phyloP scores from a whole-genome alignment of 2,797 vertebrate genomes.

The Jordanella pulchra region DNA sequence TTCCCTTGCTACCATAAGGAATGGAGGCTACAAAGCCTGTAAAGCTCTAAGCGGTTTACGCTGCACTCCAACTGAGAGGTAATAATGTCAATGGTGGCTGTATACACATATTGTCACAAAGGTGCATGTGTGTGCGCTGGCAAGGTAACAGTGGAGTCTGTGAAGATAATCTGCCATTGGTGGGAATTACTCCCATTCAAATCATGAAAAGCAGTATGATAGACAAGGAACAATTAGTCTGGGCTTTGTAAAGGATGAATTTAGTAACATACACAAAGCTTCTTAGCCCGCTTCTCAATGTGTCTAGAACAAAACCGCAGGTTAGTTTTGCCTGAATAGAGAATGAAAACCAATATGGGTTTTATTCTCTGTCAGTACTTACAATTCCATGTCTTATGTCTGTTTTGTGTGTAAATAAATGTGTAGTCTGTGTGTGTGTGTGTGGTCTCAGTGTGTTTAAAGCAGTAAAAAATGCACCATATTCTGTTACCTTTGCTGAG shows the following conservation, averaged over 20 bases:
- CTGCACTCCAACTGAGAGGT: slow-evolving; percentile 48
- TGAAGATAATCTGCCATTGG: slow-evolving; percentile 53
- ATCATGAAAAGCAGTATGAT: slow-evolving; percentile 62
- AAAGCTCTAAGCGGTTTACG: slow-evolving; percentile 72
- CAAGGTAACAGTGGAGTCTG: slow-evolving; percentile 50
- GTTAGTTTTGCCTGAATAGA: slow-evolving; percentile 54
- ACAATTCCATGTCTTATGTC: slow-evolving; percentile 58
- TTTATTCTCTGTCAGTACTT: slow-evolving; percentile 47
- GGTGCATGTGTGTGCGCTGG: slow-evolving; percentile 35
- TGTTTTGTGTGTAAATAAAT: slow-evolving; percentile 33
- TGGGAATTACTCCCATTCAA: slow-evolving; percentile 55
- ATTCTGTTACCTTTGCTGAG: background rate
- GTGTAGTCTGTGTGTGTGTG: background rate
- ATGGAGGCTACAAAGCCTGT: slow-evolving; percentile 42
- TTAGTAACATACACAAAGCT: slow-evolving; percentile 64
- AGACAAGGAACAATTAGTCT: slow-evolving; percentile 61
- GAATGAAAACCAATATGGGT: slow-evolving; percentile 48
- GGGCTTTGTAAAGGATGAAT: slow-evolving; percentile 61
- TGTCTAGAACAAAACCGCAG: slow-evolving; percentile 30
- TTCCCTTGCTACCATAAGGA: slow-evolving; percentile 38
- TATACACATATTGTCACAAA: slow-evolving; percentile 50
- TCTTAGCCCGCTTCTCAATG: slow-evolving; percentile 56
- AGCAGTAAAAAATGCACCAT: background rate
- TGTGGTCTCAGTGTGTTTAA: slow-evolving; percentile 30
- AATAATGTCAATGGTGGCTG: slow-evolving; percentile 50